Base-by-base conservation (phyloP, 1,140 invertebrate genomes). In the Andrena cerasifolii region DNA sequence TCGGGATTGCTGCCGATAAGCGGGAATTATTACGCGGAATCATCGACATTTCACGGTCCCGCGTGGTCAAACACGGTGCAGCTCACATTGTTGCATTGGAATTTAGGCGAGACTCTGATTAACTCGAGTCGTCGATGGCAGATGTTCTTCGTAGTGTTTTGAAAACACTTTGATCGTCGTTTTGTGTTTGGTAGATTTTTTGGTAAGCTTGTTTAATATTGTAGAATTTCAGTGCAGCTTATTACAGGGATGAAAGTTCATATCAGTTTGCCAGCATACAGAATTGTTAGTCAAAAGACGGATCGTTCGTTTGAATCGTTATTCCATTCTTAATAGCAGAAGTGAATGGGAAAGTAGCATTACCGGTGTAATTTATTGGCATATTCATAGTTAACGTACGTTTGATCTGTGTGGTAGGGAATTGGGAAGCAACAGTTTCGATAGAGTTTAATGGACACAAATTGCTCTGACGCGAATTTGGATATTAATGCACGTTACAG, bases 21-120 rank as follows among this genome's bases (percentile, higher is more conserved):
- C 70, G 40, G 45, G n/a, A 78, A 78, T 74, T 74, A 78, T 74
- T 72, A 49, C 51, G 56, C 56, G 56, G 47, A 68, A 75, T 56
- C 62, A n/a, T 56, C 24, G 73, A 43, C 66, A 67, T 82, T 43
- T 31, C 18, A n/a, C 16, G n/a, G 26, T 3, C 12, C 28, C 16
- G 18, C 0, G 16, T 14, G 65, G 26, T 47, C 49, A 40, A 54
- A n/a, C n/a, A n/a, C n/a, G n/a, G n/a, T n/a, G n/a, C n/a, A n/a
- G n/a, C n/a, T n/a, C n/a, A n/a, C n/a, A n/a, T n/a, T n/a, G n/a
- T n/a, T n/a, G n/a, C n/a, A n/a, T n/a, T n/a, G n/a, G n/a, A n/a
- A n/a, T n/a, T n/a, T n/a, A n/a, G n/a, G n/a, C n/a, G n/a, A n/a
- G n/a, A n/a, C n/a, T n/a, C n/a, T n/a, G n/a, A n/a, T n/a, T n/a